These are phyloP conservation scores for Chamaea fasciata DNA, from an alignment of 2,113 vertebrate species.

Conservation along the genomic window DNA sequence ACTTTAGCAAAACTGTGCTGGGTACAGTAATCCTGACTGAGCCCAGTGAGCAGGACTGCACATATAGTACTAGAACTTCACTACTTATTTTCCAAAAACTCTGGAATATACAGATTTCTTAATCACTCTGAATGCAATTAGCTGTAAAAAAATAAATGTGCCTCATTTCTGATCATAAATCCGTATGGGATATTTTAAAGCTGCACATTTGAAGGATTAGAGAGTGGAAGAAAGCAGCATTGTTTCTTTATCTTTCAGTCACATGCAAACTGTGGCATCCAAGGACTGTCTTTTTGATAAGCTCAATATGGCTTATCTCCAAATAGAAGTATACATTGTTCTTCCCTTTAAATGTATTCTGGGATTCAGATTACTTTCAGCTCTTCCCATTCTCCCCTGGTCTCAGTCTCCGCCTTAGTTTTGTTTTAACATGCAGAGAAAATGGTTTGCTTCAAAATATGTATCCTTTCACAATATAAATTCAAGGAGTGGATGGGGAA, in stretches of 20 bases:
- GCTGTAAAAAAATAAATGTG: background rate
- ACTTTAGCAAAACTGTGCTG: background rate
- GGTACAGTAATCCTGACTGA: background rate
- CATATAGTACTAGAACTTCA: background rate
- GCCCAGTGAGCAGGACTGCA: background rate
- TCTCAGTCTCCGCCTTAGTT: background rate
- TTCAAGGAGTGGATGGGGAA: background rate
- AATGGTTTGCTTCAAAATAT: slow-evolving; percentile 37
- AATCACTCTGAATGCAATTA: background rate
- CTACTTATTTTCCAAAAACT: background rate
- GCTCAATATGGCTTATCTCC: slow-evolving; percentile 28
- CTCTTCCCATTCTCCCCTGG: background rate
- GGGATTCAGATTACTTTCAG: background rate
- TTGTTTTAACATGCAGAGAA: slow-evolving; percentile 25
- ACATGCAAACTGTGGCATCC: slow-evolving; percentile 19
- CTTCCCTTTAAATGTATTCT: slow-evolving; percentile 2
- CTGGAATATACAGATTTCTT: background rate
- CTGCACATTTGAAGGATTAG: slow-evolving; percentile 30
- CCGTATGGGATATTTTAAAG: background rate
- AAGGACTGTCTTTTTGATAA: slow-evolving; percentile 44
- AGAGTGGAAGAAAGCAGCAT: background rate
- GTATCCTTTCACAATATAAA: slow-evolving; percentile 51
- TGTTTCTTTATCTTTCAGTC: slow-evolving; percentile 47
- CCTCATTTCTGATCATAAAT: slow-evolving; percentile 14
- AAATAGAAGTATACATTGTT: slow-evolving; percentile 7